phyloP scores from a whole-genome alignment of 1,140 invertebrate species.

The Penaeus chinensis region DNA sequence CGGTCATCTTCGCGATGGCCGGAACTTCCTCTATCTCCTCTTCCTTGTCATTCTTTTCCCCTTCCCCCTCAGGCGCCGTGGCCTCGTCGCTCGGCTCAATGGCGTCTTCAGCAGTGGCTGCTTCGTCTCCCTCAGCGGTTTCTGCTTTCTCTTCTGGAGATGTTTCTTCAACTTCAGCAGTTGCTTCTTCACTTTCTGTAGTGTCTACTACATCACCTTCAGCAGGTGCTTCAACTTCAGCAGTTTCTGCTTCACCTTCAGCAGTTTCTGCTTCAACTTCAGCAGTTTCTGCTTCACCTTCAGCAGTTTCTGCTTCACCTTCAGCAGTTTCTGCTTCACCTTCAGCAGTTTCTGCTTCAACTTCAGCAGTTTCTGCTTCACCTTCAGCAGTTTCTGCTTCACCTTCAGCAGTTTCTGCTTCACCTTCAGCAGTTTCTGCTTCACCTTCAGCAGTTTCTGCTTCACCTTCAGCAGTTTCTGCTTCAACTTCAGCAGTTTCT shows the following conservation, averaged over 20 bases:
- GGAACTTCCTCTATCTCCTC: constrained; percentile 48
- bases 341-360: neutral
- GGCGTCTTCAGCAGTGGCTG: neutral
- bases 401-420: neutral
- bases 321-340: neutral
- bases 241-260: neutral
- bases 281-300: neutral
- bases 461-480: neutral
- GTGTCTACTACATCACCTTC: neutral
- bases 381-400: neutral
- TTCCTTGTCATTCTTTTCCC: constrained; percentile 19
- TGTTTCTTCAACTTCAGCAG: neutral
- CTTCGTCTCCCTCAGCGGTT: neutral
- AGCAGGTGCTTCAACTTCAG: neutral
- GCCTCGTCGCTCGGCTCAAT: neutral
- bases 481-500: neutral
- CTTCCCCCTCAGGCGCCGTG: neutral
- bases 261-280: neutral
- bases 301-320: constrained; percentile 19
- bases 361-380: neutral
- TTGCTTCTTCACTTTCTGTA: neutral
- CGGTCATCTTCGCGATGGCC: constrained; percentile 41
- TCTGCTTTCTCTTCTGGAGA: neutral
- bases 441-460: neutral
- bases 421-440: neutral